A percentile compares a stretch with the other conserved stretches of the same genome.
phyloP scores from a whole-genome alignment of 2,888 invertebrate genomes.

The Synergus umbraculus region DNA sequence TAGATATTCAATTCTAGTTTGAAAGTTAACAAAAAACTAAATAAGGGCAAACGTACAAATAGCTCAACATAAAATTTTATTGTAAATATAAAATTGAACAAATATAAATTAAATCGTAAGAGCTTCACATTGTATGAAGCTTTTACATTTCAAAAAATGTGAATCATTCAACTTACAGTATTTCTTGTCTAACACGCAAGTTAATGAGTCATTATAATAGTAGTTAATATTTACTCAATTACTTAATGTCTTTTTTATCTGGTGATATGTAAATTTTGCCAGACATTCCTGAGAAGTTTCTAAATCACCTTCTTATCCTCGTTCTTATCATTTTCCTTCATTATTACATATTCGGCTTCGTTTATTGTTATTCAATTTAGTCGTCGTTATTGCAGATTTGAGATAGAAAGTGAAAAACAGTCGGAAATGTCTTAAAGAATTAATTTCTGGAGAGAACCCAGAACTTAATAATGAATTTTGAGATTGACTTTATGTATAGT shows the following conservation, averaged over 20 bases:
- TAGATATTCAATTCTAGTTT: neutral
- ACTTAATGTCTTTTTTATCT: neutral
- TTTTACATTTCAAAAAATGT: neutral
- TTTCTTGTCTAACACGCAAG: neutral
- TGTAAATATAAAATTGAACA: neutral
- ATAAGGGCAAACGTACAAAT: neutral
- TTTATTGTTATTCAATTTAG: neutral
- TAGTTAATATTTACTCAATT: neutral
- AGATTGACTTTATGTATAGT: neutral
- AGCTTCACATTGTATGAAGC: neutral
- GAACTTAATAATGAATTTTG: neutral
- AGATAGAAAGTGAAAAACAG: neutral
- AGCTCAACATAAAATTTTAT: neutral
- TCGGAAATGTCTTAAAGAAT: no score
- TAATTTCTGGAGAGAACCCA: no score
- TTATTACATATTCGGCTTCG: neutral
- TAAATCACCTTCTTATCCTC: neutral
- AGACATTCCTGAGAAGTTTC: neutral
- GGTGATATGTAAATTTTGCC: constrained; percentile 19
- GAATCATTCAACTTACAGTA: neutral
- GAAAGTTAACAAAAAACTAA: neutral
- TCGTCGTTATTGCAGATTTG: neutral
- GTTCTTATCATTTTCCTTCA: neutral
- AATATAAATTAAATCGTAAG: neutral
- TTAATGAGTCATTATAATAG: neutral